A percentile compares a stretch with the other conserved stretches of the same genome.
These are phyloP conservation scores for Coenonympha arcania DNA, from an alignment of 2,888 invertebrate species.

Conservation along the genomic window DNA sequence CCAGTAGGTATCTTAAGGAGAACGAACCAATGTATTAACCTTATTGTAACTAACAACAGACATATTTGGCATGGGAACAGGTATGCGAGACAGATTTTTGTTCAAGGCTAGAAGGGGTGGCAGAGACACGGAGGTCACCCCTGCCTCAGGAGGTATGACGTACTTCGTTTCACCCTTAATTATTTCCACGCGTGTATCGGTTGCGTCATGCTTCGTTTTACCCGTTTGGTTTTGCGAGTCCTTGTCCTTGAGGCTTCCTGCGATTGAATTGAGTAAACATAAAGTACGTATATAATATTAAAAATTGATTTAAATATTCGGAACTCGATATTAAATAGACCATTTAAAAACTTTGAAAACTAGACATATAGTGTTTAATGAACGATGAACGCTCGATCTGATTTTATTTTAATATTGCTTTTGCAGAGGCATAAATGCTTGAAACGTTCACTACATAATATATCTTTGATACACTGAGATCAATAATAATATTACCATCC, in stretches of 20 bases:
- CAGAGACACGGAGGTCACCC: slow-evolving; percentile 49
- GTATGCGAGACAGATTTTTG: slow-evolving; percentile 52
- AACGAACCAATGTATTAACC: slow-evolving; percentile 47
- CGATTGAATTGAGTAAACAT: no score
- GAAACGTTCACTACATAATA: no score
- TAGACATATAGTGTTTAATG: no score
- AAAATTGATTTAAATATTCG: no score
- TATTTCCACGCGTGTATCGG: slow-evolving; percentile 37
- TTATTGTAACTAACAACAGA: slow-evolving; percentile 58
- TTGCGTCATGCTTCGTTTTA: slow-evolving; percentile 34
- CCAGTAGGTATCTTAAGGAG: slow-evolving; percentile 13
- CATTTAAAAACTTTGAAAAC: no score
- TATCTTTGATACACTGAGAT: no score
- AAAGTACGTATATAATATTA: no score
- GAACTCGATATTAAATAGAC: no score
- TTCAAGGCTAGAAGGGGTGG: slow-evolving; percentile 53
- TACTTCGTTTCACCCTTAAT: slow-evolving; percentile 46
- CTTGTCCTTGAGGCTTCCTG: slow-evolving; percentile 8
- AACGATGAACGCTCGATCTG: no score
- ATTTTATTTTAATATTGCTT: no score
- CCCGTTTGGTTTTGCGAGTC: background rate
- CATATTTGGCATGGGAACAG: slow-evolving; percentile 63
- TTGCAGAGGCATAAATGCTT: no score
- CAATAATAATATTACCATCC: no score
- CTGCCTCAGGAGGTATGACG: slow-evolving; percentile 45